These are phyloP conservation scores for Ochropleura leucogaster DNA, from an alignment of 2,888 invertebrate genomes.

Conservation along the genomic window DNA sequence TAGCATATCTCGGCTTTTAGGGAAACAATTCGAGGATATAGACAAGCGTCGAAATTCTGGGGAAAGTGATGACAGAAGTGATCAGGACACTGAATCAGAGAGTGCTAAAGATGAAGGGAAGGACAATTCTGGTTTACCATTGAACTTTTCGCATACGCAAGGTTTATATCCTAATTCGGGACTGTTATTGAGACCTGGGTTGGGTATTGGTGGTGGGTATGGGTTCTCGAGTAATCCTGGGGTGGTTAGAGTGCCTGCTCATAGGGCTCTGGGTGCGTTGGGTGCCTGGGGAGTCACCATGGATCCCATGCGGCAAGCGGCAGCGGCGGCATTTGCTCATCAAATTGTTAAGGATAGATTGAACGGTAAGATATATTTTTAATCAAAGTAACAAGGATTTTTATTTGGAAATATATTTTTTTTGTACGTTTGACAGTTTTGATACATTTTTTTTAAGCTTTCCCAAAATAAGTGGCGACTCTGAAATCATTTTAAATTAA, in stretches of 20 bases:
- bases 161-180: slow-evolving; percentile 85
- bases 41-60: slow-evolving; percentile 88
- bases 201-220: slow-evolving; percentile 89
- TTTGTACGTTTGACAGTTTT: neutral
- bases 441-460: neutral
- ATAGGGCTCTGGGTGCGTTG: slow-evolving; percentile 91
- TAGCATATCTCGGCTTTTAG: slow-evolving; percentile 95
- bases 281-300: slow-evolving; percentile 91
- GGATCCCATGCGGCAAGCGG: slow-evolving; percentile 92
- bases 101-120: slow-evolving; percentile 87
- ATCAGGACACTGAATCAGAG: slow-evolving; percentile 88
- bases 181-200: slow-evolving; percentile 83
- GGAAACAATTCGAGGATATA: slow-evolving; percentile 93
- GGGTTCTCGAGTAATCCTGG: slow-evolving; percentile 92
- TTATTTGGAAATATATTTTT: neutral
- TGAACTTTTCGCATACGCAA: slow-evolving; percentile 85
- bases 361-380: slow-evolving; percentile 91
- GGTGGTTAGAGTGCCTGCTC: slow-evolving; percentile 95
- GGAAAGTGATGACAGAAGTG: slow-evolving; percentile 89
- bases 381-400: neutral
- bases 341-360: slow-evolving; percentile 96
- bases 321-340: slow-evolving; percentile 94
- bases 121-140: slow-evolving; percentile 79
- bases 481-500: slow-evolving; percentile 3
- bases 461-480: too few species aligned